Evolutionary conservation across 2,888 invertebrate species (phyloP).

Genomic region (Diabrotica balteata): DNA sequence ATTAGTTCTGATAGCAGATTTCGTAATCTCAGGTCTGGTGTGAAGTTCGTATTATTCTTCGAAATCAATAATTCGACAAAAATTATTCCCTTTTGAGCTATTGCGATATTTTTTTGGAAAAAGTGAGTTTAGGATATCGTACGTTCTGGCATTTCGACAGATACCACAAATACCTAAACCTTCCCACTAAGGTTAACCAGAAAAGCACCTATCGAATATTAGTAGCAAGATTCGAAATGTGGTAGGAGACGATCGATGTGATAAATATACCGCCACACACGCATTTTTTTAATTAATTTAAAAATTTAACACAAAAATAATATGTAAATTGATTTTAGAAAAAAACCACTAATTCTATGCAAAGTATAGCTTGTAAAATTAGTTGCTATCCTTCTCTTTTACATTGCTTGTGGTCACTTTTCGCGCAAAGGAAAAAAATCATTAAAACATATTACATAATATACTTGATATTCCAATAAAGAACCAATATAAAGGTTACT

Average conservation of each 20-base stretch:
- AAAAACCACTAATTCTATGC: conserved; percentile 91
- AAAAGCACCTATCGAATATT: conserved; percentile 14
- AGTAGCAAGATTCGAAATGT: conserved; percentile 35
- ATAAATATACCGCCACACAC: conserved; percentile 29
- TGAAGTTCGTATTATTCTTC: too few species aligned
- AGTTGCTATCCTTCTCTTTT: conserved; percentile 50
- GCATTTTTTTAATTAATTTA: conserved; percentile 9
- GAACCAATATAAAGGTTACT: too few species aligned
- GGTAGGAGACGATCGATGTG: conserved; percentile 12
- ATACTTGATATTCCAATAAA: too few species aligned
- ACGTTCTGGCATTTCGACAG: too few species aligned
- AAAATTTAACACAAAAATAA: conserved; percentile 34
- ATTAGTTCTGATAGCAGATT: too few species aligned
- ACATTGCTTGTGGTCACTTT: conserved; percentile 28
- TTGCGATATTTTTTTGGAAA: conserved; percentile 5
- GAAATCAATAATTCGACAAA: too few species aligned
- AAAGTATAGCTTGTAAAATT: conserved; percentile 85
- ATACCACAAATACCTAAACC: neutral
- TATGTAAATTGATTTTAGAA: conserved; percentile 65
- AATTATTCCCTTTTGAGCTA: neutral
- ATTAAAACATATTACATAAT: too few species aligned
- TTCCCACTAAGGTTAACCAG: conserved; percentile 12
- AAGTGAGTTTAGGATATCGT: neutral
- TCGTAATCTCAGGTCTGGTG: too few species aligned
- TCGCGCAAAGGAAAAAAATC: conserved; percentile 5